phyloP scores from a whole-genome alignment of 2,888 invertebrate genomes.

The Willowsia nigromaculata region DNA sequence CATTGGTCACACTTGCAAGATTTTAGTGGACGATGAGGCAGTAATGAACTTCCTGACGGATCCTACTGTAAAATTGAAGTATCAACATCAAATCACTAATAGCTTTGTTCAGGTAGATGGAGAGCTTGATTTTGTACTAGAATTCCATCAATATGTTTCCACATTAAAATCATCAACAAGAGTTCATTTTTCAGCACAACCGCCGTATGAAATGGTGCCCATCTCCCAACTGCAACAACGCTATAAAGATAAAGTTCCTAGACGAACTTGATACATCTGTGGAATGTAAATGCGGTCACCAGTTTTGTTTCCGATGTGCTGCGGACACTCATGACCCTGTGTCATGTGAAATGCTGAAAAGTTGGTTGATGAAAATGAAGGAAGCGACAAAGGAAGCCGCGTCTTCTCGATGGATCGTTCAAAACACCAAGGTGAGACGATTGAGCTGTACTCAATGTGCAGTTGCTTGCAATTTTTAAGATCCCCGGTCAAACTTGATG shows the following conservation, averaged over 20 bases:
- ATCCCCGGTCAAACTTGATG: background rate
- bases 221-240: slow-evolving; percentile 97
- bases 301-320: slow-evolving; percentile 83
- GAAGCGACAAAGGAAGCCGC: slow-evolving; percentile 84
- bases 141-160: too few relatives aligned
- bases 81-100: slow-evolving; percentile 98
- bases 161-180: too few relatives aligned
- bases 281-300: slow-evolving; percentile 82
- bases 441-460: too few relatives aligned
- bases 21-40: slow-evolving; percentile 97
- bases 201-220: slow-evolving; percentile 98
- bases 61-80: slow-evolving; percentile 92
- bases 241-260: slow-evolving; percentile 90
- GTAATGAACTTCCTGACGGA: slow-evolving; percentile 95
- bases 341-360: slow-evolving; percentile 82
- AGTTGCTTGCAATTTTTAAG: background rate
- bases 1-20: slow-evolving; percentile 97
- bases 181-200: slow-evolving; percentile 85
- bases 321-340: slow-evolving; percentile 83
- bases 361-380: slow-evolving; percentile 84
- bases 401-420: slow-evolving; percentile 84
- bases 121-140: too few relatives aligned
- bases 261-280: slow-evolving; percentile 82
- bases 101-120: slow-evolving; percentile 95
- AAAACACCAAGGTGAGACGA: slow-evolving; percentile 85